Evolutionary conservation across 2,888 invertebrate genomes (phyloP).

Genomic region (Plagiodera versicolora): DNA sequence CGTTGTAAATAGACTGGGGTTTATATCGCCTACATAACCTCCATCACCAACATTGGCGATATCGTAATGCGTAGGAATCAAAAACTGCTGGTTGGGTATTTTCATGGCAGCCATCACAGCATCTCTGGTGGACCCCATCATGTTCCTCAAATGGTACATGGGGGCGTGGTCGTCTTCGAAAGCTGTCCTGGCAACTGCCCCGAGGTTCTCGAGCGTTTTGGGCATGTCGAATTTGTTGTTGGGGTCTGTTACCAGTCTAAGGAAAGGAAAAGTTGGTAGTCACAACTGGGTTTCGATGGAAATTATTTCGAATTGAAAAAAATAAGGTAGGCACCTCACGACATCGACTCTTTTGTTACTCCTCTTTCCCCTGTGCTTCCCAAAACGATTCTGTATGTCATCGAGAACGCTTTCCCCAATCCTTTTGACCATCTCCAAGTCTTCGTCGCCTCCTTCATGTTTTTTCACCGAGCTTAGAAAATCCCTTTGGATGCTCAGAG

Average conservation of each 20-base stretch:
- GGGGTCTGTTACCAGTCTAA: constrained; percentile 43
- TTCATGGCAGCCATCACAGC: constrained; percentile 47
- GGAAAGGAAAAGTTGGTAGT: too few species aligned
- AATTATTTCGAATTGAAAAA: too few species aligned
- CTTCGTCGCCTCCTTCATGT: constrained; percentile 19
- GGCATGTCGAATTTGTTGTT: constrained; percentile 47
- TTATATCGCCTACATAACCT: constrained; percentile 17
- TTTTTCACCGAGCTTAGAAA: constrained; percentile 16
- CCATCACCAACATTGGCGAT: constrained; percentile 38
- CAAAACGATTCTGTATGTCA: constrained; percentile 26
- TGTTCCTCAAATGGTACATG: constrained; percentile 49
- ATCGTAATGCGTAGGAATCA: constrained; percentile 49
- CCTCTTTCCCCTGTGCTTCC: constrained; percentile 11
- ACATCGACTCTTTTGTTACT: neutral
- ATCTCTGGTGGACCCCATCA: constrained; percentile 49
- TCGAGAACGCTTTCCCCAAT: constrained; percentile 33
- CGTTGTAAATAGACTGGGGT: constrained; percentile 19
- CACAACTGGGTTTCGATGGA: too few species aligned
- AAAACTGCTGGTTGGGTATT: constrained; percentile 48
- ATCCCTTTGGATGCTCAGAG: constrained; percentile 9
- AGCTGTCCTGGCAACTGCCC: constrained; percentile 46
- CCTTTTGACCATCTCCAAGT: constrained; percentile 28
- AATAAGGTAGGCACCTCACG: neutral
- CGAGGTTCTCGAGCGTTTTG: constrained; percentile 51
- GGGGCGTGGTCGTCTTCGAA: constrained; percentile 51